phyloP scores from a whole-genome alignment of 2,797 vertebrate genomes.

The Chelon labrosus region DNA sequence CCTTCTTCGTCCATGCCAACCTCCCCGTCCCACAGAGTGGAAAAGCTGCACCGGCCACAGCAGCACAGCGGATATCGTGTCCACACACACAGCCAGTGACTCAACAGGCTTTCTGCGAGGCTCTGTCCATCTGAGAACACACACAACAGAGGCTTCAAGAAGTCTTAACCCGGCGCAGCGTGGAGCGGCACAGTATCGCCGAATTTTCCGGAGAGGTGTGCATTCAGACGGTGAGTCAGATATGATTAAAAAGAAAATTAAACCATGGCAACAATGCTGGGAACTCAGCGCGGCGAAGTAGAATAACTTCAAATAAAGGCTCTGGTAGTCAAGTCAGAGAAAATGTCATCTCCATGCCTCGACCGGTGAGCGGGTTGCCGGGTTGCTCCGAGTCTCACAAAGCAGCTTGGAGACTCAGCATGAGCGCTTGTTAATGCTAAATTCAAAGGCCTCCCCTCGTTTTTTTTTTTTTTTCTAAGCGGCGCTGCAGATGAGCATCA shows the following conservation, averaged over 20 bases:
- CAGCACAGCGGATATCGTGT: slow-evolving; percentile 79
- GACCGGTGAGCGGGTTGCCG: slow-evolving; percentile 60
- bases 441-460: slow-evolving; percentile 56
- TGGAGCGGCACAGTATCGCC: slow-evolving; percentile 46
- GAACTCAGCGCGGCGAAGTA: slow-evolving; percentile 41
- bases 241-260: slow-evolving; percentile 52
- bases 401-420: slow-evolving; percentile 67
- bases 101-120: slow-evolving; percentile 74
- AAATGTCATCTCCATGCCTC: slow-evolving; percentile 58
- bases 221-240: slow-evolving; percentile 45
- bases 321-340: slow-evolving; percentile 52
- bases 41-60: slow-evolving; percentile 75
- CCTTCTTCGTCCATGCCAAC: slow-evolving; percentile 60
- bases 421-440: slow-evolving; percentile 69
- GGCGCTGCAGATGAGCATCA: slow-evolving; percentile 60
- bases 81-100: slow-evolving; percentile 69
- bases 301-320: slow-evolving; percentile 55
- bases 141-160: slow-evolving; percentile 55
- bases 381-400: slow-evolving; percentile 61
- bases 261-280: slow-evolving; percentile 52
- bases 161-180: slow-evolving; percentile 64
- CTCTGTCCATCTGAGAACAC: slow-evolving; percentile 70
- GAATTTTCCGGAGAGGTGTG: slow-evolving; percentile 51
- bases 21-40: slow-evolving; percentile 73
- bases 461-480: slow-evolving; percentile 43